Percentiles rank a stretch among this genome's conserved stretches.
Conservation (phyloP, 2,797 vertebrate species). For the Ibycter americanus region DNA sequence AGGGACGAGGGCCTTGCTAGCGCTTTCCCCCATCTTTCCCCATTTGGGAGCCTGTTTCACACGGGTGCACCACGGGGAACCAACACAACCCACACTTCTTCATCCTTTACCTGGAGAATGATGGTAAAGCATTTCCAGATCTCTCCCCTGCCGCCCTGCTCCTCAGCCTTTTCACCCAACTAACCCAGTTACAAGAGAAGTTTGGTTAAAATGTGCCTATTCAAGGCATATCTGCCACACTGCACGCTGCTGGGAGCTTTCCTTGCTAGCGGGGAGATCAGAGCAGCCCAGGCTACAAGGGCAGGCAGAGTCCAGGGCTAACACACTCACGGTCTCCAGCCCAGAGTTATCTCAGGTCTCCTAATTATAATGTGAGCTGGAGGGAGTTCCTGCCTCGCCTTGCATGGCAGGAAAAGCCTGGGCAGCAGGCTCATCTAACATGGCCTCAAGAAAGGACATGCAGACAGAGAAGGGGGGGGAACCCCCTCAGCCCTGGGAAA, state of each 20-base stretch:
- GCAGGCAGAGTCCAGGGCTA: neutral
- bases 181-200: neutral
- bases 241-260: neutral
- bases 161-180: neutral
- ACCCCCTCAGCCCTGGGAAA: neutral
- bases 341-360: neutral
- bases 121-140: neutral
- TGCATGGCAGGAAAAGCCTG: neutral
- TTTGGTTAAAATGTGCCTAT: neutral
- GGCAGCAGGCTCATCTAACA: neutral
- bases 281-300: neutral
- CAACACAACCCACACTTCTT: neutral
- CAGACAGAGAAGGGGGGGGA: neutral
- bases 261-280: neutral
- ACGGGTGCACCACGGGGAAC: neutral
- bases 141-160: neutral
- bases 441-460: neutral
- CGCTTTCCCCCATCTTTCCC: fast-evolving
- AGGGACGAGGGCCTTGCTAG: too few relatives aligned
- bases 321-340: neutral
- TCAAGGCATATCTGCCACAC: fast-evolving
- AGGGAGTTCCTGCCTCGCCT: neutral
- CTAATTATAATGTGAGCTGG: neutral
- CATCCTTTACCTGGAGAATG: too few relatives aligned
- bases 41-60: neutral